Base-by-base conservation (phyloP, 2,888 invertebrate genomes). In the Drosophila anceps region DNA sequence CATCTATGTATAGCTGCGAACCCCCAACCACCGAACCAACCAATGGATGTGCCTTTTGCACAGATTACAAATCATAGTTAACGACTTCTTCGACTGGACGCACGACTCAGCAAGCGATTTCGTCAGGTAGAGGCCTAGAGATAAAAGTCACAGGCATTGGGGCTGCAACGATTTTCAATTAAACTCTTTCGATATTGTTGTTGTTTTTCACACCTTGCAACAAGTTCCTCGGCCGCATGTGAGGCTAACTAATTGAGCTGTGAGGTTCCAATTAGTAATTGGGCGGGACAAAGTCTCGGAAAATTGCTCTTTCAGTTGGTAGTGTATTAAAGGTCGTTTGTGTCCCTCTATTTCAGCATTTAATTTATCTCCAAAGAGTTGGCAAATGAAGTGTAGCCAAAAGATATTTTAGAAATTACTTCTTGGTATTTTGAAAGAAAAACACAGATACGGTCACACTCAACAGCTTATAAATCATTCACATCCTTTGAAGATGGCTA, bases 51-150 rank as follows among this genome's bases (percentile, higher is more conserved):
- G 71, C 60, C 69, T 64, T 60, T 61, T 76, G 68, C 72, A 65
- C 66, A 73, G 86, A 79, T 76, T 69, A 81, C 79, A 84, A 84
- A 83, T 85, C 83, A 85, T 81, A 69, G 79, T 81, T 84, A 84
- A 83, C 86, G 76, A 83, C 74, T 65, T 55, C 65, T 69, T 55
- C 64, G 54, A 27, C 27, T 46, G 64, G 50, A 60, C 65, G 44
- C 77, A 77, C 77, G 78, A 77, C 64, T 64, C 67, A n/a, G n/a
- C 33, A 27, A 6, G n/a, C 39, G 39, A 43, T 31, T 43, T 57
- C 57, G 37, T 55, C 39, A 55, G 39, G 10, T 37, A 27, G 35
- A 39, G 3, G 53, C 13, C 33, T 35, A 4, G 6, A 18, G 53
- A 24, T 50, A 31, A 39, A 13, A 20, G 29, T 41, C 53, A 31